Base-by-base conservation (phyloP, 35 echinoderm and acorn worm genomes). In the Patiria miniata region DNA sequence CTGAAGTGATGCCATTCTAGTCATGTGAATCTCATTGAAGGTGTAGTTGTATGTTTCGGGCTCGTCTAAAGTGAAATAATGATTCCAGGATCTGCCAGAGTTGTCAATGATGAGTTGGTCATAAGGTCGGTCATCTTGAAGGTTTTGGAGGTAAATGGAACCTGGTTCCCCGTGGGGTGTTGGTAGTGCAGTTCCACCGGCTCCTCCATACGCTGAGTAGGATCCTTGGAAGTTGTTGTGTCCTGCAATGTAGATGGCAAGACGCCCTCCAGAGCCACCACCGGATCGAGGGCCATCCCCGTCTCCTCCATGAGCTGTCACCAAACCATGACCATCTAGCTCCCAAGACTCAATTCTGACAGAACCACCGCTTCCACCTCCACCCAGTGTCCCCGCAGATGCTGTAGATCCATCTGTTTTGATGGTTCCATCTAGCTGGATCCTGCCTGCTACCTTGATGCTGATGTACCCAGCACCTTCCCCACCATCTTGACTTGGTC, bases 211-310 rank as follows among this genome's bases (percentile, higher is more conserved):
- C 3, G 87, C 90, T 15, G 86, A 51, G 22, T 89, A 87, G 10
- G 44, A 73, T 1, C 94, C 94, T 90, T 97, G 52, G 83, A 79
- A 97, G 39, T 97, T 85, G 68, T 92, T 97, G 1, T 36, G 40
- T 51, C 56, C 58, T 8, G 16, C 54, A 7, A 87, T 83, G 78
- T 83, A 90, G 17, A 97, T 83, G 39, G 86, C 73, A 37, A 97
- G 86, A 40, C 86, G 86, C 2, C 94, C 94, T n/a, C 94, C 94
- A 56, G 94, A 97, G 34, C 94, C 94, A 59, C 90, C 94, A 23
- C 94, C 94, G 61, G 90, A 89, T 42, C 52, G 32, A n/a, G 39
- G 30, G 7, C 87, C 78, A 1, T 91, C 76, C 28, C 94, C 94
- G 83, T 80, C 86, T 15, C 94, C 94, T 50, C 94, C 94, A 90